Evolutionary conservation across 1,140 invertebrate species (phyloP), one percentile per base, ranked within the genome.

Genomic region (Harlomillsia oculata): DNA sequence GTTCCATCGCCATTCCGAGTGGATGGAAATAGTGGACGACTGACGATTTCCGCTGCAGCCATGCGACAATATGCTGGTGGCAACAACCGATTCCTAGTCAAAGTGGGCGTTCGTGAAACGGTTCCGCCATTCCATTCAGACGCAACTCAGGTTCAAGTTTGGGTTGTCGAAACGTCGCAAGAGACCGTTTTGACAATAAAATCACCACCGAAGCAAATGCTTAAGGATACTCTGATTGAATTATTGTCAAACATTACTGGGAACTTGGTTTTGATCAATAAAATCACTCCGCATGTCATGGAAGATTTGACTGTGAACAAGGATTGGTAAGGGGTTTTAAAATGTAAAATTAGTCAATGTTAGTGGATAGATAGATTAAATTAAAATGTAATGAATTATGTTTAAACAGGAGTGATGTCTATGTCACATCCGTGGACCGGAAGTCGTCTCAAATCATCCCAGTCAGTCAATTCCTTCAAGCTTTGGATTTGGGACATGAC

Each of bases 1-100:
- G 83, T 92, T 14, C 88, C 87, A 2, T 88, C 86, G 30, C 89
- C 88, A 0, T 93, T 92, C 69, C 83, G 84, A 53, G 81, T 89
- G 1, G 68, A 68, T 16, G 81, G 78, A 8, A 78, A 82, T 51
- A 77, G 78, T 57, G 87, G 87, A 49, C 69, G 78, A 50, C 73
- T 93, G 1, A 68, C 64, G 3, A 54, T 65, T 32, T 65, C 64
- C 5, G 23, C 55, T 2, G 41, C 56, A 11, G 60, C 60, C 8
- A 62, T 65, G 60, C 26, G 60, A 29, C 56, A 59, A 37, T 65
- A 60, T 39, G 36, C 53, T 37, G 64, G 64, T 0, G 60, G 64
- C 29, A 56, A 50, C 23, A 59, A 59, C 28, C 37, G 50, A 2
- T 93, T 92, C 68, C 78, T 87, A 37, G 73, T 93, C 18, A 83